Percentiles rank a stretch among this genome's conserved stretches.
Conservation (phyloP, 2,797 vertebrate genomes). For the Amphiprion clarkii region DNA sequence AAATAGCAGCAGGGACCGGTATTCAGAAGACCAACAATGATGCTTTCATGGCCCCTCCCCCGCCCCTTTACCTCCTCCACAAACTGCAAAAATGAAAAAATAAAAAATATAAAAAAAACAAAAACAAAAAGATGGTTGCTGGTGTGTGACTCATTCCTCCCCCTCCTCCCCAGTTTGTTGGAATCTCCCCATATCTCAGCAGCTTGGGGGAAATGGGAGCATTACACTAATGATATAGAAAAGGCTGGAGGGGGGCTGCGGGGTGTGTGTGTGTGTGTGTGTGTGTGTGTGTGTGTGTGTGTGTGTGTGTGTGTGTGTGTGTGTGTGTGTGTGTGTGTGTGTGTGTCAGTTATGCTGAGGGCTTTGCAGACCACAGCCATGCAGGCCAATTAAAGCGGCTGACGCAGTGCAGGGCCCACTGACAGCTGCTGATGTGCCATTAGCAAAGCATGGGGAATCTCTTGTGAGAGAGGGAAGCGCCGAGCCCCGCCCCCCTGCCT, state of each 20-base stretch:
- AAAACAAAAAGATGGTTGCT: slow-evolving; percentile 10
- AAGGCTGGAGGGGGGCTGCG: slow-evolving; percentile 23
- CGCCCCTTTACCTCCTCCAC: slow-evolving; percentile 15
- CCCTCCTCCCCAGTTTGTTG: slow-evolving; percentile 28
- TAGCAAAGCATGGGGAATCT: slow-evolving; percentile 57
- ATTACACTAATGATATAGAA: slow-evolving; percentile 82
- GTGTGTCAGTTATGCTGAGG: slow-evolving; percentile 65
- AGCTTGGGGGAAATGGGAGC: slow-evolving; percentile 63
- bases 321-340: not conserved
- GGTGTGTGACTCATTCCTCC: slow-evolving; percentile 70
- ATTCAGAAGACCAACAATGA: slow-evolving; percentile 14
- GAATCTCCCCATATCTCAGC: slow-evolving; percentile 68
- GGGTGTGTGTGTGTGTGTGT: not conserved
- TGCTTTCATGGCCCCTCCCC: too few species aligned
- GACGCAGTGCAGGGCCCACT: slow-evolving; percentile 77
- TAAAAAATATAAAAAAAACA: not conserved
- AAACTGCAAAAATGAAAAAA: slow-evolving; percentile 34
- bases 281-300: not conserved
- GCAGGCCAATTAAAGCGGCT: slow-evolving; percentile 78
- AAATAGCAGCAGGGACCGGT: slow-evolving; percentile 25
- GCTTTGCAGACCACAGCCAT: slow-evolving; percentile 67
- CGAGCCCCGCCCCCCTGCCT: not conserved
- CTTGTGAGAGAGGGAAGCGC: slow-evolving; percentile 28
- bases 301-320: slow-evolving; percentile 12
- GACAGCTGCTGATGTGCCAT: slow-evolving; percentile 70